Conservation (phyloP, 2,113 vertebrate species). For the Pan troglodytes region NHGRI_mPanTro3-v2.1_pri NC_072407.2:133908501-133909000, state of each 20-base stretch:
- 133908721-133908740: slow-evolving; percentile 51
- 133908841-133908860: background rate
- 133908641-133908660: background rate
- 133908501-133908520: background rate
- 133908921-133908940: slow-evolving; percentile 65
- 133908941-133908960: background rate
- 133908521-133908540: too few species aligned
- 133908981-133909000: background rate
- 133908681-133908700: background rate
- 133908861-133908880: slow-evolving; percentile 59
- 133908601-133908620: slow-evolving; percentile 1
- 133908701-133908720: slow-evolving; percentile 47
- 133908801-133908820: background rate
- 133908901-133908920: slow-evolving; percentile 48
- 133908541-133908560: background rate
- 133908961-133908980: background rate
- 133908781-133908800: background rate
- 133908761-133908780: slow-evolving; percentile 60
- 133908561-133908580: background rate
- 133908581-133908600: background rate
- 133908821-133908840: background rate
- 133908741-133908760: slow-evolving; percentile 64
- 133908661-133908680: slow-evolving; percentile 43
- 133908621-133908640: slow-evolving; percentile 15
- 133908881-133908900: slow-evolving; percentile 75